Percentiles rank a stretch among this genome's conserved stretches.
Evolutionary conservation across 2,113 vertebrate species (phyloP).

Genomic region (Cephalopterus ornatus): DNA sequence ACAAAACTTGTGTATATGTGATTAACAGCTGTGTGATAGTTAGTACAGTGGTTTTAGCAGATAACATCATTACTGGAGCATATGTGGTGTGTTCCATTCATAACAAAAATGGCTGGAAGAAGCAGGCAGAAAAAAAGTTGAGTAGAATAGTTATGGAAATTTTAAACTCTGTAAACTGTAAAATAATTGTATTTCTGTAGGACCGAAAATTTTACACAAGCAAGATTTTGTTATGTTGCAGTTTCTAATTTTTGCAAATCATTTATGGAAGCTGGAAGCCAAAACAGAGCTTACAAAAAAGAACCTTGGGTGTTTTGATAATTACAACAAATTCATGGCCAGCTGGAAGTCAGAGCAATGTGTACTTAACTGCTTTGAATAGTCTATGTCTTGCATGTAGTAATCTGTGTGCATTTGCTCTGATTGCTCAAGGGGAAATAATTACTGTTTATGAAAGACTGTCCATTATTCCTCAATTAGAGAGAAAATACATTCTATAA

Average conservation of each 20-base stretch:
- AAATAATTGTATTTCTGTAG: background rate
- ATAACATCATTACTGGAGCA: background rate
- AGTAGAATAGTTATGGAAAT: background rate
- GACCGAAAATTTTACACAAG: background rate
- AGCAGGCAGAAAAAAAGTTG: background rate
- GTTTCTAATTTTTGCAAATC: background rate
- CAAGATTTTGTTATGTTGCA: background rate
- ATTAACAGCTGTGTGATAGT: background rate
- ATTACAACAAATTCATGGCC: background rate
- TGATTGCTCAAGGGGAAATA: slow-evolving; percentile 40
- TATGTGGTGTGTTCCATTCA: background rate
- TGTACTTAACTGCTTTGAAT: slow-evolving; percentile 5
- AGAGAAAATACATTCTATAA: background rate
- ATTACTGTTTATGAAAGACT: slow-evolving; percentile 36
- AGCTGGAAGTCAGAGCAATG: slow-evolving; percentile 36
- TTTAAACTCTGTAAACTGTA: background rate
- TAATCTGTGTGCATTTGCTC: background rate
- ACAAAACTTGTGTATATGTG: background rate
- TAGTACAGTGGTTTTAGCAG: background rate
- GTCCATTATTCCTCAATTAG: slow-evolving; percentile 5
- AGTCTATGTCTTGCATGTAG: background rate
- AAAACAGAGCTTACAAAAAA: background rate
- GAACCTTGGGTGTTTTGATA: background rate
- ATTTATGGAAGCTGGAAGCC: background rate
- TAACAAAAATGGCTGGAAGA: background rate